Conservation (phyloP, 2,113 vertebrate species). For the Mormyrus iriodes region DNA sequence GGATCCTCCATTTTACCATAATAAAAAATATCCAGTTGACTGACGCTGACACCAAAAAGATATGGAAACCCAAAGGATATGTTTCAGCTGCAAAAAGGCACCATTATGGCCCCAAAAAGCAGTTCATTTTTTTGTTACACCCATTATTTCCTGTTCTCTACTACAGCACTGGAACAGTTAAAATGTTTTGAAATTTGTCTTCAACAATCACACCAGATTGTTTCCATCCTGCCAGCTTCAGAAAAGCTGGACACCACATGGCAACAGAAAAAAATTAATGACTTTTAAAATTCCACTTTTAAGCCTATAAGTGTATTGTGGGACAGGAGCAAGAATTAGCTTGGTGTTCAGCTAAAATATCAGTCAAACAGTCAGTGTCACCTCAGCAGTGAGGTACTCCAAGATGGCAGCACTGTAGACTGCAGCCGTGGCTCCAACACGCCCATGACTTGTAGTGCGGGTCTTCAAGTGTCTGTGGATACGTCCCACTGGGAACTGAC, state of each 20-base stretch:
- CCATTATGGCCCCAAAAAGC: background rate
- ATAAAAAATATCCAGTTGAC: background rate
- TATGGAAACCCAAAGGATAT: background rate
- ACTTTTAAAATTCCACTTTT: background rate
- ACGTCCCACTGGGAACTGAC: slow-evolving; percentile 77
- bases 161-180: background rate
- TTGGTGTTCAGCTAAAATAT: background rate
- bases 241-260: background rate
- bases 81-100: background rate
- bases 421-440: slow-evolving; percentile 75
- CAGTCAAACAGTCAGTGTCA: slow-evolving; percentile 28
- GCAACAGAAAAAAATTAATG: background rate
- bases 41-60: background rate
- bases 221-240: background rate
- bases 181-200: background rate
- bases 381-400: slow-evolving; percentile 83
- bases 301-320: background rate
- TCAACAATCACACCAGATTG: background rate
- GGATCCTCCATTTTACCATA: background rate
- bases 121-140: background rate
- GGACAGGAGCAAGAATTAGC: background rate
- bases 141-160: background rate
- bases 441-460: slow-evolving; percentile 77
- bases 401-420: slow-evolving; percentile 81
- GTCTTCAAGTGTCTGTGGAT: slow-evolving; percentile 84